These are phyloP conservation scores for Paralinhomoeus sp. DNA, from an alignment of 2,888 invertebrate species.

Conservation along the genomic window DNA sequence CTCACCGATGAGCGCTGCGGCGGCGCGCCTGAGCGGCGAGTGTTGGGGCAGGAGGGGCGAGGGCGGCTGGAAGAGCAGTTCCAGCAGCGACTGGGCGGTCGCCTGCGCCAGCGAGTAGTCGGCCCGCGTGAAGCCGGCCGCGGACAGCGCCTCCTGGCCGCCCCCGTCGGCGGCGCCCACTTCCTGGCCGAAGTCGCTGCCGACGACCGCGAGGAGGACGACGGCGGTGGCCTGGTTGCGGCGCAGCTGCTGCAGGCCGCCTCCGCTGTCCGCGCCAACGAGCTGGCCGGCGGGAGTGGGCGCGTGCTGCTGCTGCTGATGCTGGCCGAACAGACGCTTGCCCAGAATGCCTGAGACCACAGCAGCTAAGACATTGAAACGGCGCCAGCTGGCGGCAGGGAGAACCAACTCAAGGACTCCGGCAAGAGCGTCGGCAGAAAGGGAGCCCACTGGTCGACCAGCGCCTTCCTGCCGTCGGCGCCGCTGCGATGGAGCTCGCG, in stretches of 20 bases:
- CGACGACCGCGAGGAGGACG: slow-evolving; percentile 81
- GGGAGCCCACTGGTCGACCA: slow-evolving; percentile 88
- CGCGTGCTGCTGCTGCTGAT: not conserved
- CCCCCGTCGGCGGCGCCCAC: slow-evolving; percentile 31
- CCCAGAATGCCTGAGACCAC: no score
- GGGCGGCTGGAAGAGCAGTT: slow-evolving; percentile 66
- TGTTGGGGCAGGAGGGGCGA: slow-evolving; percentile 59
- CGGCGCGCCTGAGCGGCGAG: slow-evolving; percentile 73
- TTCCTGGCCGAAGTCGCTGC: slow-evolving; percentile 92
- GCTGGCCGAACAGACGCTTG: no score
- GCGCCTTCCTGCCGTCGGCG: slow-evolving; percentile 62
- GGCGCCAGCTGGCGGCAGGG: slow-evolving; percentile 5
- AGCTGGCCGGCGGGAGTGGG: not conserved
- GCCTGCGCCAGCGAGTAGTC: not conserved
- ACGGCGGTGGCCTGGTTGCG: slow-evolving; percentile 91
- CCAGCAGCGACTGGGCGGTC: slow-evolving; percentile 57
- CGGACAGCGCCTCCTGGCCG: no score
- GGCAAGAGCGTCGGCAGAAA: slow-evolving; percentile 51
- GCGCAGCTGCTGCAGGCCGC: slow-evolving; percentile 29
- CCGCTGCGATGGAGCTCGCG: slow-evolving; percentile 74
- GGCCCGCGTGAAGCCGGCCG: not conserved
- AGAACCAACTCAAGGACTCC: slow-evolving; percentile 28
- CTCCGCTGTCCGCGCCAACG: no score
- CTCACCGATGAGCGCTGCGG: slow-evolving; percentile 73
- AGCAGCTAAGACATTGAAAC: no score